Evolutionary conservation across 2,888 invertebrate species (phyloP), one percentile per base, ranked within the genome.

Genomic region (Pollenia griseotomentosa): DNA sequence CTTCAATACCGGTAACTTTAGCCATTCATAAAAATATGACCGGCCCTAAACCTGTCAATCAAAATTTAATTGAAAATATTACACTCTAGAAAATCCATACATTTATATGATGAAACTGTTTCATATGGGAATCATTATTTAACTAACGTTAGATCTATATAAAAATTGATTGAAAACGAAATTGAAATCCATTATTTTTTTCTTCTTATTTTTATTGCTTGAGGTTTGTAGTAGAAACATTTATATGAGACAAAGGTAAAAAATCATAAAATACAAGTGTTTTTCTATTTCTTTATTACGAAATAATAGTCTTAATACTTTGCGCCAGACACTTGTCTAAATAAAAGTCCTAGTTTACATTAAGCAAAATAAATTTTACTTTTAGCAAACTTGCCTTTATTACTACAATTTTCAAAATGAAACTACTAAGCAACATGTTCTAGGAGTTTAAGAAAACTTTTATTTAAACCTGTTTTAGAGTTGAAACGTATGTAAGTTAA

Each of bases 151-250:
- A 74, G 23, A 74, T 57, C 10, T 40, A 48, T 66, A 66, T 66
- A 65, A 65, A 81, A 57, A 51, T 40, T 74, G 23, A 82, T 82
- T 82, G 74, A 68, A 83, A 79, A 70, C 75, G 73, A 81, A 83
- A 82, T 74, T 79, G 73, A 81, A 86, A 77, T 84, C 87, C 84
- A 87, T 84, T 87, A 87, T 68, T n/a, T 66, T 78, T 77, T 80
- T 68, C 68, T 33, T 33, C 6, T 33, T 33, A 33, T 79, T 40
- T 44, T 59, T 55, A 68, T 46, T 55, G 48, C 66, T 86, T 87
- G 84, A 87, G 87, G 87, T 87, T 87, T 86, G 33, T 68, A 40
- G 57, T 63, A 59, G 2, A 65, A n/a, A 40, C 11, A 53, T 40
- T n/a, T 74, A n/a, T 23, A 57, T 66, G 71, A 63, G 44, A 63